Evolutionary conservation across 2,888 invertebrate genomes (phyloP).

Genomic region (Lithophane ornitopus): DNA sequence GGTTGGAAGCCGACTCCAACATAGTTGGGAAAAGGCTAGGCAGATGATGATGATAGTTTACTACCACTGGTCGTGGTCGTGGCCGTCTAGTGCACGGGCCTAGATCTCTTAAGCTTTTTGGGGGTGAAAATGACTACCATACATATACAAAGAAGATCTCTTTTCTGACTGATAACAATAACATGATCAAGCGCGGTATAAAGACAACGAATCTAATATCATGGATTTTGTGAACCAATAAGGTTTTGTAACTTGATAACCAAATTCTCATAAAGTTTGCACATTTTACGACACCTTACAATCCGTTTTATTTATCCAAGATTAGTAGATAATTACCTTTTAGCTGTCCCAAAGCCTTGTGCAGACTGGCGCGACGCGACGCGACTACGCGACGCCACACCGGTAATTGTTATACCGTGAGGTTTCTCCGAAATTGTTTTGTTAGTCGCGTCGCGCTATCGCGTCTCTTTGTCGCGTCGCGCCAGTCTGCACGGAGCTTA

Average conservation of each 20-base stretch:
- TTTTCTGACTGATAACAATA: not conserved
- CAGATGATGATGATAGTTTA: too few species aligned
- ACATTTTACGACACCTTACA: constrained; percentile 30
- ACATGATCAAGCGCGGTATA: not conserved
- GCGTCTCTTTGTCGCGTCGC: too few species aligned
- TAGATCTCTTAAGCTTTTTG: not conserved
- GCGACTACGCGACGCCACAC: too few species aligned
- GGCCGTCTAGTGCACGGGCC: too few species aligned
- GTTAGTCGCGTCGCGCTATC: too few species aligned
- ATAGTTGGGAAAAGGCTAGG: too few species aligned
- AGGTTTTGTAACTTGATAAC: constrained; percentile 42
- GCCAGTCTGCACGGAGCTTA: too few species aligned
- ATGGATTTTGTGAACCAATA: constrained; percentile 13
- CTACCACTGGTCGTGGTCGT: too few species aligned
- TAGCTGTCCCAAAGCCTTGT: not conserved
- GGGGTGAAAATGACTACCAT: not conserved
- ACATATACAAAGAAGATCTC: constrained; percentile 26
- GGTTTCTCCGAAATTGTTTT: too few species aligned
- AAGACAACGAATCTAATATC: not conserved
- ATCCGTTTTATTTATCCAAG: constrained; percentile 12
- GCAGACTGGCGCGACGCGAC: too few species aligned
- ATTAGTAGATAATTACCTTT: constrained; percentile 39
- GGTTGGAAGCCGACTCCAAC: too few species aligned
- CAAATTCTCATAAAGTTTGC: constrained; percentile 39
- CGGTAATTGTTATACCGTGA: too few species aligned